phyloP scores from a whole-genome alignment of 2,888 invertebrate species.

The Acrobasis consociella region DNA sequence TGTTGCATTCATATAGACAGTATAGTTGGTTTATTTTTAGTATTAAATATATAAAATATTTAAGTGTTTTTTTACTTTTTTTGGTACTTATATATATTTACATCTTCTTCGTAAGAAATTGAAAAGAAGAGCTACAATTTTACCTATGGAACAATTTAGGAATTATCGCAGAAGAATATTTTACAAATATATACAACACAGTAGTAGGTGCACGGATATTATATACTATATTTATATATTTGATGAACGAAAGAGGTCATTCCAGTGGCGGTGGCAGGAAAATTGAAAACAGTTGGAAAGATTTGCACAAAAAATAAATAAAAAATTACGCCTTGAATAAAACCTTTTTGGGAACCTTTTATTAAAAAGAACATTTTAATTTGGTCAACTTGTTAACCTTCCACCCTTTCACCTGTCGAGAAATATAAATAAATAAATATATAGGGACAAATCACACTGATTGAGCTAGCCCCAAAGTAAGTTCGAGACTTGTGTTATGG shows the following conservation, averaged over 20 bases:
- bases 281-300: slow-evolving; percentile 21
- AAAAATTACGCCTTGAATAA: slow-evolving; percentile 18
- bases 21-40: too few relatives aligned
- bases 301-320: slow-evolving; percentile 19
- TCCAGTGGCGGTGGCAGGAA: slow-evolving; percentile 19
- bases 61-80: too few relatives aligned
- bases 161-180: neutral
- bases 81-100: too few relatives aligned
- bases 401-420: too few relatives aligned
- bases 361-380: neutral
- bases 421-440: too few relatives aligned
- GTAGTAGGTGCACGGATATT: neutral
- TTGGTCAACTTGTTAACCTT: too few relatives aligned
- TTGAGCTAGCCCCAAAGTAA: too few relatives aligned
- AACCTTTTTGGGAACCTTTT: neutral
- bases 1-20: too few relatives aligned
- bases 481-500: too few relatives aligned
- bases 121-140: neutral
- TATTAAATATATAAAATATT: too few relatives aligned
- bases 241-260: slow-evolving; percentile 36
- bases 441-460: too few relatives aligned
- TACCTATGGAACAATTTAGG: slow-evolving; percentile 6
- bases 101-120: neutral
- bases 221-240: slow-evolving; percentile 13
- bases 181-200: slow-evolving; percentile 6